Evolutionary conservation across 2,888 invertebrate species (phyloP).

Genomic region (Idaea straminata): DNA sequence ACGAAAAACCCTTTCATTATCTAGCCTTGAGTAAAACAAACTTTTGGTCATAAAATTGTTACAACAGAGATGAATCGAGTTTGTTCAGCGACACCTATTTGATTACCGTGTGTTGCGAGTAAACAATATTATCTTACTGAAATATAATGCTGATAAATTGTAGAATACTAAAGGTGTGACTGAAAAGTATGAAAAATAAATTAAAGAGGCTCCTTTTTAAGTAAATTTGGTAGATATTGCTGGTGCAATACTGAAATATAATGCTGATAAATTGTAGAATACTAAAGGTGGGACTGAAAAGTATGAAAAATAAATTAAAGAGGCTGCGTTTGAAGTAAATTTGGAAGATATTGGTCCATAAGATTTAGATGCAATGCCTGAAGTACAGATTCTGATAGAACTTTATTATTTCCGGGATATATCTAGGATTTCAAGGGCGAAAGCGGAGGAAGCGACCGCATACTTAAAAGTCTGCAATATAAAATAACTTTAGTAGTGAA

Average conservation of each 20-base stretch:
- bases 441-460: no score
- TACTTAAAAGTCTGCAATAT: no score
- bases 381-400: background rate
- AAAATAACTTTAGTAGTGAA: no score
- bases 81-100: slow-evolving; percentile 9
- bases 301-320: background rate
- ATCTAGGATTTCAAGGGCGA: no score
- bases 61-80: slow-evolving; percentile 12
- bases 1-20: background rate
- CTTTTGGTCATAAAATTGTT: slow-evolving; percentile 9
- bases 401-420: background rate
- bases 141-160: slow-evolving; percentile 4
- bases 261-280: slow-evolving; percentile 1
- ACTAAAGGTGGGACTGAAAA: background rate
- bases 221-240: no score
- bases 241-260: slow-evolving; percentile 6
- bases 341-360: no score
- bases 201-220: background rate
- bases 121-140: slow-evolving; percentile 11
- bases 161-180: slow-evolving; percentile 1
- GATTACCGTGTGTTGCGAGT: slow-evolving; percentile 4
- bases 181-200: background rate
- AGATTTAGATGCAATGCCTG: no score
- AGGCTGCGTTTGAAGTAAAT: background rate
- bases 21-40: slow-evolving; percentile 3